These are phyloP conservation scores for Rhineura floridana DNA, from an alignment of 2,113 vertebrate species.

Conservation along the genomic window DNA sequence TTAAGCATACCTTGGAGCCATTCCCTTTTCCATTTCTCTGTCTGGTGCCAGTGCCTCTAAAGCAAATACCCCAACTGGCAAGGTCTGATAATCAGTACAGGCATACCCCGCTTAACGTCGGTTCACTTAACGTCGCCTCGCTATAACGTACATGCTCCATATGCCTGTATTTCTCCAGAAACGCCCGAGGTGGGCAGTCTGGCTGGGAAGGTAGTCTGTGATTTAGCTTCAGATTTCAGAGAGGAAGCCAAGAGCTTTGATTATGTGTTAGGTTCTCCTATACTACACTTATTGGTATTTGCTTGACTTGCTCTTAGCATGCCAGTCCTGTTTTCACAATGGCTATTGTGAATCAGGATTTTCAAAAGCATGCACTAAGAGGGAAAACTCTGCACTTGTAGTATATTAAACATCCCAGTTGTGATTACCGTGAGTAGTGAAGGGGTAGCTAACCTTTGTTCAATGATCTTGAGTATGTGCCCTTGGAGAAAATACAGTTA, in stretches of 20 bases:
- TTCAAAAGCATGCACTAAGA: not conserved
- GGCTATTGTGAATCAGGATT: not conserved
- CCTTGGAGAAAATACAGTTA: not conserved
- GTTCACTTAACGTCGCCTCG: too few relatives aligned
- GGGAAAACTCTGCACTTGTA: not conserved
- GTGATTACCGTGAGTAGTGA: not conserved
- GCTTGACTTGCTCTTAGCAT: not conserved
- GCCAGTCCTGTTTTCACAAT: not conserved
- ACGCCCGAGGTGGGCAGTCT: not conserved
- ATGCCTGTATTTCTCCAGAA: too few relatives aligned
- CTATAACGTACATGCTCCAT: too few relatives aligned
- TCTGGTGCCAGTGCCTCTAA: not conserved
- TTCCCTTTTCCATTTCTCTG: not conserved
- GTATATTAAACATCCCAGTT: not conserved
- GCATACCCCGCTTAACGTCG: too few relatives aligned
- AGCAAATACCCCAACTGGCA: not conserved
- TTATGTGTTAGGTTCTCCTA: not conserved
- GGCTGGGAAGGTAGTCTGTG: not conserved
- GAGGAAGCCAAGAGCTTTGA: not conserved
- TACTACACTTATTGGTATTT: not conserved
- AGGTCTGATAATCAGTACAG: not conserved
- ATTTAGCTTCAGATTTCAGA: not conserved
- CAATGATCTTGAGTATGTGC: not conserved
- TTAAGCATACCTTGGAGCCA: not conserved
- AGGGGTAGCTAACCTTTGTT: not conserved